phyloP scores from a whole-genome alignment of 2,888 invertebrate species.

The Sycophila texana region DNA sequence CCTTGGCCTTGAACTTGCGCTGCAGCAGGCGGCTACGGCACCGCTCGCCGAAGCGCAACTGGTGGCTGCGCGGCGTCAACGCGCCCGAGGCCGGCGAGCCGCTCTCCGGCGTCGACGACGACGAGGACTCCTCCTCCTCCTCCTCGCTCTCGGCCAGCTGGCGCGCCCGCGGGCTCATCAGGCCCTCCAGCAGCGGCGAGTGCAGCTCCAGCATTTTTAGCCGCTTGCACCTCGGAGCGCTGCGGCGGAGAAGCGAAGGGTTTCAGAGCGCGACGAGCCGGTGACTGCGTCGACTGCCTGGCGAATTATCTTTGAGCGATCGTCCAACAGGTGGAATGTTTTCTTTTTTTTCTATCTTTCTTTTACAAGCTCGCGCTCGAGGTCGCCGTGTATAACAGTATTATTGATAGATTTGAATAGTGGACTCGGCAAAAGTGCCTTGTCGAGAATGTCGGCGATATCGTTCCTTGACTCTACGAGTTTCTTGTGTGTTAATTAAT shows the following conservation, averaged over 20 bases:
- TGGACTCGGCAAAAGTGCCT: too few relatives aligned
- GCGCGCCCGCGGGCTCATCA: not conserved
- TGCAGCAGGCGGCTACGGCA: constrained; percentile 45
- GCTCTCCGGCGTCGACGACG: not conserved
- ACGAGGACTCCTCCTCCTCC: constrained; percentile 39
- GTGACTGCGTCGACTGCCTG: not conserved
- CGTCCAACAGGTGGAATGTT: too few relatives aligned
- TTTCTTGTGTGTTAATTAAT: too few relatives aligned
- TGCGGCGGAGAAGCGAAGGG: not conserved
- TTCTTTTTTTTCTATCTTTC: too few relatives aligned
- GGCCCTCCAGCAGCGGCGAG: constrained; percentile 38
- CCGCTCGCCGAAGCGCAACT: constrained; percentile 37
- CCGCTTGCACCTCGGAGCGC: not conserved
- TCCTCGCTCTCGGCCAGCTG: constrained; percentile 17
- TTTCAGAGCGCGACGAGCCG: not conserved
- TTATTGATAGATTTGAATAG: too few relatives aligned
- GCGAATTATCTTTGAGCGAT: not conserved
- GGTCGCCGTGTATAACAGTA: not conserved
- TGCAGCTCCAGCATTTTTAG: constrained; percentile 49
- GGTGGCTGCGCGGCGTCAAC: constrained; percentile 15
- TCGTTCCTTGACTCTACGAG: too few relatives aligned
- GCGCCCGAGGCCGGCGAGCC: not conserved
- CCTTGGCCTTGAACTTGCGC: constrained; percentile 56
- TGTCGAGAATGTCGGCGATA: too few relatives aligned
- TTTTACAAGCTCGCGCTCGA: not conserved